Evolutionary conservation across 2,888 invertebrate species (phyloP).

Genomic region (Heteromyza rotundicornis): DNA sequence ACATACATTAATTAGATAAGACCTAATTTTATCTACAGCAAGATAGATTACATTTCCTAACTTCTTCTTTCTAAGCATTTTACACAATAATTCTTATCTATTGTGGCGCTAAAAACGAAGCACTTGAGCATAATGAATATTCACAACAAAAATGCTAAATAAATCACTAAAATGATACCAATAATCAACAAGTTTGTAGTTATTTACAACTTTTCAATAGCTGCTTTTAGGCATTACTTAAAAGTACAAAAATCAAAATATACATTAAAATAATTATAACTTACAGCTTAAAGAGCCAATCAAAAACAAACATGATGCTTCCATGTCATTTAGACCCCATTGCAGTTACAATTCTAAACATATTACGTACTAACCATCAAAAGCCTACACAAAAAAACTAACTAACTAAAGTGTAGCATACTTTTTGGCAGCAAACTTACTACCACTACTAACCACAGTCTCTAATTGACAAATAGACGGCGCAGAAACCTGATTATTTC

Average conservation of each 20-base stretch:
- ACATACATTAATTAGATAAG: too few relatives aligned
- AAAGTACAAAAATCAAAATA: background rate
- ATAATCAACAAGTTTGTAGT: background rate
- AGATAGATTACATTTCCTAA: too few relatives aligned
- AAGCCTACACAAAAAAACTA: background rate
- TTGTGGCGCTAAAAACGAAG: too few relatives aligned
- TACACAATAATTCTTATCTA: too few relatives aligned
- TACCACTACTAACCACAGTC: background rate
- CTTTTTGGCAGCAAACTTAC: background rate
- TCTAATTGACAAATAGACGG: background rate
- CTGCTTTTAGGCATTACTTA: background rate
- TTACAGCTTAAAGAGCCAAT: too few relatives aligned
- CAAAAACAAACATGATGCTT: constrained; percentile 10
- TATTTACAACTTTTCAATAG: background rate
- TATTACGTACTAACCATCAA: background rate
- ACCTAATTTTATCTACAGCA: too few relatives aligned
- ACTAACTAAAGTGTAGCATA: constrained; percentile 8
- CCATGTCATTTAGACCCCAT: constrained; percentile 4
- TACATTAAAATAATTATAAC: too few relatives aligned
- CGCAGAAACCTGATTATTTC: background rate
- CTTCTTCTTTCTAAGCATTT: too few relatives aligned
- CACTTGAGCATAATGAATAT: too few relatives aligned
- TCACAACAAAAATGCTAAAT: too few relatives aligned
- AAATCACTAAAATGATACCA: too few relatives aligned
- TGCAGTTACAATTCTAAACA: background rate